phyloP scores from a whole-genome alignment of 2,113 vertebrate species.

The Piaya cayana region DNA sequence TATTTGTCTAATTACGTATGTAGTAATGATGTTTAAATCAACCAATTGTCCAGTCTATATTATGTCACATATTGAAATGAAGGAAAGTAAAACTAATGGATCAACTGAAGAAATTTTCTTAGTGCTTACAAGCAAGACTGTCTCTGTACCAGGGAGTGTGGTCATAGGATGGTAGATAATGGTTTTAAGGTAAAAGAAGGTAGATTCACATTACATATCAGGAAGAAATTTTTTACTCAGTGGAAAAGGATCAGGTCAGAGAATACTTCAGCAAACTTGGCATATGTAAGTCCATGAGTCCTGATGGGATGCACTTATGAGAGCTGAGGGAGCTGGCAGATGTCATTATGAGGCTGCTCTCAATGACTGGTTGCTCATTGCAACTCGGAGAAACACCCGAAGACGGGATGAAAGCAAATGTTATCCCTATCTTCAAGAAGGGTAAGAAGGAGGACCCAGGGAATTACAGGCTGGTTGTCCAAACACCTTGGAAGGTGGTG shows the following conservation, averaged over 20 bases:
- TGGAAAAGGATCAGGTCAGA: background rate
- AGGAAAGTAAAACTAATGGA: background rate
- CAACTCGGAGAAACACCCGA: background rate
- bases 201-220: too few species aligned
- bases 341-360: background rate
- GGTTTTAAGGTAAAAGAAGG: too few species aligned
- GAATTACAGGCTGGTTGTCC: background rate
- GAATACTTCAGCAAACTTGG: background rate
- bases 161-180: too few species aligned
- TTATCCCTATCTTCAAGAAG: background rate
- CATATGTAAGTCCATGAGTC: background rate
- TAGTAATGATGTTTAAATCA: background rate
- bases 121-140: background rate
- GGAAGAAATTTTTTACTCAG: too few species aligned
- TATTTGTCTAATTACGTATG: constrained; percentile 6
- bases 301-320: too few species aligned
- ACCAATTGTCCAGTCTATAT: background rate
- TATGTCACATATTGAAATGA: background rate
- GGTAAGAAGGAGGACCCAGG: background rate
- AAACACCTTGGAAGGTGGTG: background rate
- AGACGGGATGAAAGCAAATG: background rate
- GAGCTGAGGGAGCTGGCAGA: background rate
- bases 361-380: rapidly evolving
- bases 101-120: background rate
- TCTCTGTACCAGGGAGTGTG: too few species aligned